phyloP scores from a whole-genome alignment of 2,797 vertebrate species.

The Tarsius wallacei region DNA sequence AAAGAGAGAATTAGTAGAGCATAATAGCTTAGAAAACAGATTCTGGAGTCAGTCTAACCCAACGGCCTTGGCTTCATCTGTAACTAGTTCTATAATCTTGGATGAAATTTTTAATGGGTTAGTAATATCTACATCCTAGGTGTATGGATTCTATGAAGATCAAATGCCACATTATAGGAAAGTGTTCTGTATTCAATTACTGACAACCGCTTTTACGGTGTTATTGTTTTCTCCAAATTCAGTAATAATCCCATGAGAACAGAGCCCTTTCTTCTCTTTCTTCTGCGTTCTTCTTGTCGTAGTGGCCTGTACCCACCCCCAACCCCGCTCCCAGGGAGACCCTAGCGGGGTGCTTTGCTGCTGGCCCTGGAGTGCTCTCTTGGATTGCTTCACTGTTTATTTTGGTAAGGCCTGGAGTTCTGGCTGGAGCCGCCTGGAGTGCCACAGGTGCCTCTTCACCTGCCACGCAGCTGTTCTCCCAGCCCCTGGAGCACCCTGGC shows the following conservation, averaged over 20 bases:
- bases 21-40: neutral
- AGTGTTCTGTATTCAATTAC: neutral
- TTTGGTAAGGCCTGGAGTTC: neutral
- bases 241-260: neutral
- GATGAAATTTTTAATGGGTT: neutral
- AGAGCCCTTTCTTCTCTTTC: neutral
- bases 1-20: neutral
- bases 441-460: neutral
- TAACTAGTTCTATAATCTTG: neutral
- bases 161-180: neutral
- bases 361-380: neutral
- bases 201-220: neutral
- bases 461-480: neutral
- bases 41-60: constrained; percentile 21
- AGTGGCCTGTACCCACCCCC: neutral
- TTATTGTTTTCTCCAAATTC: neutral
- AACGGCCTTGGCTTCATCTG: constrained; percentile 11
- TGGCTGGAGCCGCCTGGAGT: constrained; percentile 57
- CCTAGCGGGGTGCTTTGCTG: rapidly evolving
- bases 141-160: neutral
- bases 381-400: constrained; percentile 13
- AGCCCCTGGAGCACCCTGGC: neutral
- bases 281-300: neutral
- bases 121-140: neutral
- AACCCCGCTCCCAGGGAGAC: neutral